Percentiles rank a stretch among this genome's conserved stretches.
These are phyloP conservation scores for Xyrichtys novacula DNA, from an alignment of 2,797 vertebrate genomes.

Conservation along the genomic window DNA sequence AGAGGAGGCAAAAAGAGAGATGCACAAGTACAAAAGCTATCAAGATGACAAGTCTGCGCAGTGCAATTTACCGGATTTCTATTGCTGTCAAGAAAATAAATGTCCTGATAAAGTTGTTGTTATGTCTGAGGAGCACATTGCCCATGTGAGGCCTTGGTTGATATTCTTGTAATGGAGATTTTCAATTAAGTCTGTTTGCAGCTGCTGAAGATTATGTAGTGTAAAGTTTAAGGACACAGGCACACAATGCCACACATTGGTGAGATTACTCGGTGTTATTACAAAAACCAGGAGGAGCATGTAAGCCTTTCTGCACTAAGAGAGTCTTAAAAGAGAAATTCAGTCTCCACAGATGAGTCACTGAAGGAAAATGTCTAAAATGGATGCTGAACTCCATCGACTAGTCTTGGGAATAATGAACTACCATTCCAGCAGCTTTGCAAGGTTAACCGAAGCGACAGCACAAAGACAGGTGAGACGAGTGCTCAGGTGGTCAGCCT, in stretches of 20 bases:
- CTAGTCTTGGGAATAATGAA: conserved; percentile 19
- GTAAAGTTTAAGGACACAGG: not conserved
- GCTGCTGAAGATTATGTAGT: conserved; percentile 38
- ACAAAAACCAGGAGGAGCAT: not conserved
- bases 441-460: conserved; percentile 27
- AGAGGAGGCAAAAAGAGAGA: conserved; percentile 68
- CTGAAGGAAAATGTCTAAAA: not conserved
- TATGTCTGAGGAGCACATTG: conserved; percentile 63
- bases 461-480: conserved; percentile 13
- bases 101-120: conserved; percentile 74
- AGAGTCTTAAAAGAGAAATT: conserved; percentile 21
- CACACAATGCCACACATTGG: conserved; percentile 2
- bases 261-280: conserved; percentile 52
- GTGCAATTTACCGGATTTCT: conserved; percentile 73
- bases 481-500: conserved; percentile 17
- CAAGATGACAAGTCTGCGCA: conserved; percentile 78
- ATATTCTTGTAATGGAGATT: conserved; percentile 72
- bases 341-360: conserved; percentile 1
- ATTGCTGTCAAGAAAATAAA: conserved; percentile 73
- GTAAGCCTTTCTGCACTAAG: not conserved
- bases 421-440: conserved; percentile 28
- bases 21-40: conserved; percentile 78
- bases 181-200: conserved; percentile 66
- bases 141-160: conserved; percentile 44
- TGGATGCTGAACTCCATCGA: not conserved